These are phyloP conservation scores for Ivindomyrus marchei DNA, from an alignment of 2,113 vertebrate genomes.

Conservation along the genomic window DNA sequence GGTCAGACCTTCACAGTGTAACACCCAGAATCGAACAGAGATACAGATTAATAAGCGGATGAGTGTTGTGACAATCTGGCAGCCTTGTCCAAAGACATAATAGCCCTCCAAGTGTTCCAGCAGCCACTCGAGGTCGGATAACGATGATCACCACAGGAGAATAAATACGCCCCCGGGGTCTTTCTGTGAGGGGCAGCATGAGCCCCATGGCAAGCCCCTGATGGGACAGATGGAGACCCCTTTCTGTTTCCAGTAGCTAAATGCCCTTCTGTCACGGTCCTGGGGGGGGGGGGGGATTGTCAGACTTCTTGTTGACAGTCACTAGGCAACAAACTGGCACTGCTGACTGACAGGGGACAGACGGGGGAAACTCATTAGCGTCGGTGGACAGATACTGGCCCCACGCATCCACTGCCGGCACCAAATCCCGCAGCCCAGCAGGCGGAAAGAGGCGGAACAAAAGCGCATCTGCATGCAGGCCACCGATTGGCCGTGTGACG, in stretches of 20 bases:
- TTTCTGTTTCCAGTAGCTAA: background rate
- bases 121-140: background rate
- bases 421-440: background rate
- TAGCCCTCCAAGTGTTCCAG: background rate
- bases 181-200: background rate
- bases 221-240: background rate
- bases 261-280: background rate
- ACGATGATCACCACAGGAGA: background rate
- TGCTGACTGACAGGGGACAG: background rate
- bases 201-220: background rate
- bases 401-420: background rate
- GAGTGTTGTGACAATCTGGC: background rate
- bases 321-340: background rate
- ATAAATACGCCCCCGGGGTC: background rate
- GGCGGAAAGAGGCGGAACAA: background rate
- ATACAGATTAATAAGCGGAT: background rate
- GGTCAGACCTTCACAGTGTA: background rate
- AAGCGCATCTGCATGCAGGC: background rate
- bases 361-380: background rate
- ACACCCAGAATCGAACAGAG: background rate
- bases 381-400: background rate
- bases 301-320: background rate
- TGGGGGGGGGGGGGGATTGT: background rate
- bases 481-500: background rate
- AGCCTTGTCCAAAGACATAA: background rate